Evolutionary conservation across 2,113 vertebrate genomes (phyloP).

Genomic region (Phalacrocorax carbo): DNA sequence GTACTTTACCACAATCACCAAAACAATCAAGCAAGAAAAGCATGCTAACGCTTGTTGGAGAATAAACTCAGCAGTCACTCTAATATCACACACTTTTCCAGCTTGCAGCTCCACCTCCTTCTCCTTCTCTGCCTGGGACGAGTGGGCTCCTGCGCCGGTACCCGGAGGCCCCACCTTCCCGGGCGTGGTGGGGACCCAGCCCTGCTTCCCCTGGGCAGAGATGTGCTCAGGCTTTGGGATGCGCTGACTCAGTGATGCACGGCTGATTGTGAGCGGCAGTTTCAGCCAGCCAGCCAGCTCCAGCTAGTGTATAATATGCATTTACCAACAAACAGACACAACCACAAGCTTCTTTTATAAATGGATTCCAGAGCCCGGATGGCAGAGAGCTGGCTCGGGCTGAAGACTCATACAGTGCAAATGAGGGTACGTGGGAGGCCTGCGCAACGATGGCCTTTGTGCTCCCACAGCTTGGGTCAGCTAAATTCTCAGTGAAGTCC

Average conservation of each 20-base stretch:
- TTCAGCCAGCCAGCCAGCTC: constrained; percentile 59
- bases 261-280: constrained; percentile 64
- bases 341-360: constrained; percentile 64
- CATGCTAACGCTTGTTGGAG: constrained; percentile 36
- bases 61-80: constrained; percentile 15
- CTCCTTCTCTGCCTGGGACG: background rate
- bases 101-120: background rate
- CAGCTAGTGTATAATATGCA: background rate
- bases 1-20: constrained; percentile 53
- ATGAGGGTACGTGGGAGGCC: constrained; percentile 38
- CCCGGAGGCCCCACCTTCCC: constrained; percentile 56
- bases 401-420: constrained; percentile 13
- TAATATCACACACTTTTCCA: constrained; percentile 13
- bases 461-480: constrained; percentile 47
- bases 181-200: constrained; percentile 56
- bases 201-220: constrained; percentile 62
- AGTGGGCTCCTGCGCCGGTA: background rate
- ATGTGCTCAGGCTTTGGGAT: constrained; percentile 62
- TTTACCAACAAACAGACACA: constrained; percentile 56
- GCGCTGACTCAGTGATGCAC: constrained; percentile 64
- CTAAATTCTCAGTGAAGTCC: background rate
- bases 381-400: background rate
- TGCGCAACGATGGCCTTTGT: background rate
- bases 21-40: constrained; percentile 16
- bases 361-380: constrained; percentile 34